phyloP scores from a whole-genome alignment of 1,140 invertebrate species.

The Gonatopus flavifemur region DNA sequence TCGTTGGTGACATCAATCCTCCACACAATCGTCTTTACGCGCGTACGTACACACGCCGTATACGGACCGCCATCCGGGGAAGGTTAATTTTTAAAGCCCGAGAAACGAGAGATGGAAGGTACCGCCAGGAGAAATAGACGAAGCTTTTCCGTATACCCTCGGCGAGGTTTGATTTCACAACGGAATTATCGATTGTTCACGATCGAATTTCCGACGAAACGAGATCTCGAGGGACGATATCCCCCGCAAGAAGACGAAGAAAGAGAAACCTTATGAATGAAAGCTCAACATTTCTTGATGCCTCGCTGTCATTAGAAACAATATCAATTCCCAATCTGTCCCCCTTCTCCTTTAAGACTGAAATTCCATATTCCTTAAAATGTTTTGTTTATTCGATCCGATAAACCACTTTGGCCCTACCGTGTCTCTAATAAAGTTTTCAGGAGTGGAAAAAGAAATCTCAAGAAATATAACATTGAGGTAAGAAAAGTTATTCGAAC shows the following conservation, averaged over 20 bases:
- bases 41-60: not conserved
- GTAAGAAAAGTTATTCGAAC: too few species aligned
- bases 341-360: too few species aligned
- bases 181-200: constrained; percentile 20
- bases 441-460: not conserved
- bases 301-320: too few species aligned
- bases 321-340: too few species aligned
- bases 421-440: too few species aligned
- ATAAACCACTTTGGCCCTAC: too few species aligned
- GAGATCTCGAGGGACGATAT: too few species aligned
- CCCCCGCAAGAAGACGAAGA: not conserved
- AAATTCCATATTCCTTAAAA: too few species aligned
- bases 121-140: not conserved
- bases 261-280: too few species aligned
- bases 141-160: constrained; percentile 5
- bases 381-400: too few species aligned
- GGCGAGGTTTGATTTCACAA: constrained; percentile 21
- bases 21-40: not conserved
- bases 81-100: constrained; percentile 31
- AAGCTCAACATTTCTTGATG: too few species aligned
- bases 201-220: constrained; percentile 17
- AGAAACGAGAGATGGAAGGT: constrained; percentile 6
- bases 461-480: too few species aligned
- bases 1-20: constrained; percentile 22
- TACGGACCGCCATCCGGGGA: not conserved